These are phyloP conservation scores for Amphiprion ocellaris DNA, from an alignment of 2,113 vertebrate species.

Conservation along the genomic window DNA sequence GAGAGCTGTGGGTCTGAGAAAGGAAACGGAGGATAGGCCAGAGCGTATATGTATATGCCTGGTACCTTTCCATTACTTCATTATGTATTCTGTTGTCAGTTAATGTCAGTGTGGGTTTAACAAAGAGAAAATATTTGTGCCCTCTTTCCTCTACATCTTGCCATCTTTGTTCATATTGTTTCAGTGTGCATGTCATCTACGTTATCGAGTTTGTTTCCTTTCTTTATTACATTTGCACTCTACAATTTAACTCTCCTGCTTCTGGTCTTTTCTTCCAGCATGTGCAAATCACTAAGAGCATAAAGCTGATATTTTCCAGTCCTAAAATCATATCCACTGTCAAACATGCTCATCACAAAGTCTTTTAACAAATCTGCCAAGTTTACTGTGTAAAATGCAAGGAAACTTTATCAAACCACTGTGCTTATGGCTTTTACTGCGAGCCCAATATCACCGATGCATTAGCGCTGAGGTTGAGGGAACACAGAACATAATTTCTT, in stretches of 20 bases:
- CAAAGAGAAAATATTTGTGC: neutral
- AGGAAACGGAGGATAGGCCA: neutral
- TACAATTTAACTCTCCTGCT: neutral
- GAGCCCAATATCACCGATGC: slow-evolving; percentile 51
- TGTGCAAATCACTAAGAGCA: neutral
- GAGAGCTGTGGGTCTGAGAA: slow-evolving; percentile 17
- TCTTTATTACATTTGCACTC: neutral
- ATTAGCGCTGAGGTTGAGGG: slow-evolving; percentile 42
- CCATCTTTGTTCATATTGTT: neutral
- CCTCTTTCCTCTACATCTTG: neutral
- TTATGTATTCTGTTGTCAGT: neutral
- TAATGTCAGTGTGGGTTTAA: neutral
- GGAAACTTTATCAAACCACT: slow-evolving; percentile 42
- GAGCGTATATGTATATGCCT: slow-evolving; percentile 1
- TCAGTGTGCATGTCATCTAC: neutral
- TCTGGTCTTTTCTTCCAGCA: neutral
- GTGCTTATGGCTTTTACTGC: slow-evolving; percentile 56
- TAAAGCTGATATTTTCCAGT: neutral
- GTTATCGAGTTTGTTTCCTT: neutral
- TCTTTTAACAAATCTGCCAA: slow-evolving; percentile 29
- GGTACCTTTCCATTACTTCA: slow-evolving; percentile 12
- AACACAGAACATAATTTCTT: slow-evolving; percentile 63
- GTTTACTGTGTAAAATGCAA: slow-evolving; percentile 23
- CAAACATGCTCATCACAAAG: slow-evolving; percentile 18
- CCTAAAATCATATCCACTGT: slow-evolving; percentile 10